phyloP scores from a whole-genome alignment of 2,797 vertebrate genomes.

The Craterocephalus amniculus region DNA sequence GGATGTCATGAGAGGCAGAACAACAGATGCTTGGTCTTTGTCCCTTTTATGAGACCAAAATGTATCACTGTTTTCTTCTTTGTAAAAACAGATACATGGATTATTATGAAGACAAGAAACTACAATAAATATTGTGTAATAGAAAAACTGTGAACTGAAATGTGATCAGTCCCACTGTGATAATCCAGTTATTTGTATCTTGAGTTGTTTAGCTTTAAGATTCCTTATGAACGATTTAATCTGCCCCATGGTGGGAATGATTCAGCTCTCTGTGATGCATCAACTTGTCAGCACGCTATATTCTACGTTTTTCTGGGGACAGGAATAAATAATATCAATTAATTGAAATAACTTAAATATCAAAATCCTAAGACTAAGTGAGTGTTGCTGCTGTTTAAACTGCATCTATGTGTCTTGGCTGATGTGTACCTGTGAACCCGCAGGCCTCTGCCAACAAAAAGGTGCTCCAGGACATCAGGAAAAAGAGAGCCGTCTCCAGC shows the following conservation, averaged over 20 bases:
- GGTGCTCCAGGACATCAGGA: slow-evolving; percentile 99
- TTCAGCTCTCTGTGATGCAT: not conserved
- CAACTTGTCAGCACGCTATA: no score
- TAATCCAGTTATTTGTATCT: not conserved
- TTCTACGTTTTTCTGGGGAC: no score
- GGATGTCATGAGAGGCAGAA: no score
- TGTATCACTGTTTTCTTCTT: no score
- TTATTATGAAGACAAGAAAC: no score
- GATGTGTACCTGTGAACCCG: slow-evolving; percentile 89
- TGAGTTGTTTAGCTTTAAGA: not conserved
- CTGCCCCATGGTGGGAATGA: not conserved
- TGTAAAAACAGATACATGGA: no score
- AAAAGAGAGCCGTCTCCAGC: slow-evolving; percentile 95
- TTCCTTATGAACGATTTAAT: not conserved
- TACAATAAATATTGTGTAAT: no score
- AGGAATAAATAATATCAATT: no score
- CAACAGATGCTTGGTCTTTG: no score
- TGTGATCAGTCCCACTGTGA: no score
- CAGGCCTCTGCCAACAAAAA: slow-evolving; percentile 97
- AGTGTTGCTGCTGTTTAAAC: not conserved
- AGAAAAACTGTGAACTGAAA: no score
- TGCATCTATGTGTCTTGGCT: not conserved
- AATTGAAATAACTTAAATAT: not conserved
- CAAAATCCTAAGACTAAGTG: not conserved
- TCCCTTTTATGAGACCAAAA: no score